A percentile compares a stretch with the other conserved stretches of the same genome.
Evolutionary conservation across 2,888 invertebrate genomes (phyloP).

Genomic region (Phortica magna): DNA sequence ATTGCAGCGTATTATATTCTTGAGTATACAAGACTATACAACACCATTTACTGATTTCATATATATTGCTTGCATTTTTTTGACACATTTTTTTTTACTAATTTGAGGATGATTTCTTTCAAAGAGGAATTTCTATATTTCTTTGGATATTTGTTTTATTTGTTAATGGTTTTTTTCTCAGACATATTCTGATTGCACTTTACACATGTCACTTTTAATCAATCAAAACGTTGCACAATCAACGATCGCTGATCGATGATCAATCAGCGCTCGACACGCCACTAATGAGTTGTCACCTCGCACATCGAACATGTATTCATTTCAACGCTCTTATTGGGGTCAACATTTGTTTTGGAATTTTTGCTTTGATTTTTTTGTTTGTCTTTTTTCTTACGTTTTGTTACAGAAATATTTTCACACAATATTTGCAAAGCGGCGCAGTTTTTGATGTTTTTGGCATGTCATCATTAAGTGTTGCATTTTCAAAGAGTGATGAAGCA

Average conservation of each 20-base stretch:
- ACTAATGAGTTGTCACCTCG: conserved; percentile 15
- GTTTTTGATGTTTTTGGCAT: no score
- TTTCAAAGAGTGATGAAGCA: no score
- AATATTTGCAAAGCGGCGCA: no score
- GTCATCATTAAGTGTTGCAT: no score
- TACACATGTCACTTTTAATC: conserved; percentile 45
- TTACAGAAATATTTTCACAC: no score
- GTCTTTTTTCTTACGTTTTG: not conserved
- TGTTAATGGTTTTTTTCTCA: no score
- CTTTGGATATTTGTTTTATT: conserved; percentile 30
- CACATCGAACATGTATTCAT: not conserved
- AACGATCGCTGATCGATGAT: conserved; percentile 10
- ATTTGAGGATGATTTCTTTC: no score
- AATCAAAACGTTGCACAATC: conserved; percentile 4
- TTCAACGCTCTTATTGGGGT: conserved; percentile 18
- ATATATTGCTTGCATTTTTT: no score
- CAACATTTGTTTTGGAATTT: not conserved
- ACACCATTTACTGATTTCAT: no score
- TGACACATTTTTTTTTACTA: no score
- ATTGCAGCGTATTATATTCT: no score
- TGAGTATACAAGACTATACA: no score
- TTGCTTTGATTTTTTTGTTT: not conserved
- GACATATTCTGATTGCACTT: conserved; percentile 39
- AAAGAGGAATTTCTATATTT: not conserved
- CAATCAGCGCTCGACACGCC: conserved; percentile 22